Percentiles rank a stretch among this genome's conserved stretches.
Evolutionary conservation across 2,113 vertebrate species (phyloP).

Genomic region (Urocitellus parryii): DNA sequence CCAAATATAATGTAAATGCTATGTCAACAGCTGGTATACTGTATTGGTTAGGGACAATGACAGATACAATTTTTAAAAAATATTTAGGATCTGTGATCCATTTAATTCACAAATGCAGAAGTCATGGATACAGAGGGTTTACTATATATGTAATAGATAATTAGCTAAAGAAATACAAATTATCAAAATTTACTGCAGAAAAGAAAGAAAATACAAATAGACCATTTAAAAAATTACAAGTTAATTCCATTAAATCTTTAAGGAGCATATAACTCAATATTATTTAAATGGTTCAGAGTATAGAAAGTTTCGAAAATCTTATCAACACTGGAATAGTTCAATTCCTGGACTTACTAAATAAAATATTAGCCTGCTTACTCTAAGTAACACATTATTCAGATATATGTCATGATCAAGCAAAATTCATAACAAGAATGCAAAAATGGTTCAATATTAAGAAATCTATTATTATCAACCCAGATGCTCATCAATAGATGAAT

Average conservation of each 20-base stretch:
- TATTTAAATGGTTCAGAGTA: slow-evolving; percentile 53
- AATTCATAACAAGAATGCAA: slow-evolving; percentile 25
- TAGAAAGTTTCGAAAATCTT: slow-evolving; percentile 23
- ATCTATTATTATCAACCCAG: not conserved
- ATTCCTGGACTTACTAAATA: not conserved
- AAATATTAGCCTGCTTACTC: not conserved
- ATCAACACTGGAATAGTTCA: not conserved
- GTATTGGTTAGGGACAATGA: not conserved
- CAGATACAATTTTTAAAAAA: not conserved
- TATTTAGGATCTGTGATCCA: not conserved
- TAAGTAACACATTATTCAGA: slow-evolving; percentile 36
- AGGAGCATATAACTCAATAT: not conserved
- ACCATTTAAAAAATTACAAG: slow-evolving; percentile 23
- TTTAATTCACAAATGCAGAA: not conserved
- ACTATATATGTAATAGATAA: not conserved
- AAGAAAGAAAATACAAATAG: slow-evolving; percentile 27
- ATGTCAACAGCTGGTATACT: not conserved
- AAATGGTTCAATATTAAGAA: slow-evolving; percentile 9
- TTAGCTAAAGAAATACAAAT: slow-evolving; percentile 23
- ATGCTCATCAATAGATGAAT: too few relatives aligned
- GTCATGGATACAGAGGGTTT: not conserved
- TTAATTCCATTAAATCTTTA: slow-evolving; percentile 15
- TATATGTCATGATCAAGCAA: slow-evolving; percentile 27
- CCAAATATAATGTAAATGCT: not conserved
- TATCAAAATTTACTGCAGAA: not conserved